Conservation (phyloP, 2,113 vertebrate species). For the Scytalopus superciliaris region DNA sequence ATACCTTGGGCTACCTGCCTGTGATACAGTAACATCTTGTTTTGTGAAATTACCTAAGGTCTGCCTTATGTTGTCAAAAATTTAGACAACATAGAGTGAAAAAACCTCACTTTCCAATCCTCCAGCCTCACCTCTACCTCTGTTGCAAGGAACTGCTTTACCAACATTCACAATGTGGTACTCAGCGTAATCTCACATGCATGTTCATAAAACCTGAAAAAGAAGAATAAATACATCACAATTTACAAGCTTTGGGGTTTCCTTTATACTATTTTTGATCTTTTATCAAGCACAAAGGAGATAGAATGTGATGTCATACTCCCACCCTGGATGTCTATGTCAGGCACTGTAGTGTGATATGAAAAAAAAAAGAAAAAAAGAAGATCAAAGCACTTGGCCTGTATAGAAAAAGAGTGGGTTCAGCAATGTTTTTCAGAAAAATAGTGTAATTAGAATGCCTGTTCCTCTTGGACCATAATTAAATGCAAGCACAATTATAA, state of each 20-base stretch:
- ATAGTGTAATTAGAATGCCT: not conserved
- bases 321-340: not conserved
- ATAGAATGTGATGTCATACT: not conserved
- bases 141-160: not conserved
- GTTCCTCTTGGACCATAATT: not conserved
- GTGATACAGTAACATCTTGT: not conserved
- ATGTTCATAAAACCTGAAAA: not conserved
- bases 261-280: not conserved
- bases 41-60: not conserved
- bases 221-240: not conserved
- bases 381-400: not conserved
- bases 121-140: not conserved
- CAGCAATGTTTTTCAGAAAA: conserved; percentile 14
- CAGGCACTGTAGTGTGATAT: not conserved
- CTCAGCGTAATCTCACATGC: accelerated
- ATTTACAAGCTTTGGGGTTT: not conserved
- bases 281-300: not conserved
- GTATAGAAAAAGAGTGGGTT: not conserved
- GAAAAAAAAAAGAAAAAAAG: not conserved
- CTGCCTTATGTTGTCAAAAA: not conserved
- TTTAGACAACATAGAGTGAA: not conserved
- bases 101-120: not conserved
- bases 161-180: accelerated
- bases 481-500: not conserved
- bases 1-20: not conserved